These are phyloP conservation scores for Phrynocephalus versicolor DNA, from an alignment of 2,113 vertebrate species.

Conservation along the genomic window DNA sequence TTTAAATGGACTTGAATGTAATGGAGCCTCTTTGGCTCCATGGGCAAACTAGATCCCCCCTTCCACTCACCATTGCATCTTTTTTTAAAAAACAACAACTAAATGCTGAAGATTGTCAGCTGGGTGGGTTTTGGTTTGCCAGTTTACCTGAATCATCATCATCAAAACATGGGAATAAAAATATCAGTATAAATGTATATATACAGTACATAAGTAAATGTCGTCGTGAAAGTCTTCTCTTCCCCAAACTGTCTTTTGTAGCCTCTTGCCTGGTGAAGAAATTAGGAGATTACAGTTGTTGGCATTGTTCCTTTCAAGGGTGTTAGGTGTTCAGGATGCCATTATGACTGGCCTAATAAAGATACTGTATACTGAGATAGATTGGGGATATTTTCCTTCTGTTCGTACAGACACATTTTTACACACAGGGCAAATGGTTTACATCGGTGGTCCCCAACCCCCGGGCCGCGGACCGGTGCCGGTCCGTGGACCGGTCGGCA, in stretches of 20 bases:
- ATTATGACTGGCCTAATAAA: background rate
- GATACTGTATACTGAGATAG: background rate
- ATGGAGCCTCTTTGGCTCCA: slow-evolving; percentile 10
- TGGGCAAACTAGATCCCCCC: no score
- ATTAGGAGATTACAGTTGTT: background rate
- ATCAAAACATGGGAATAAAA: background rate
- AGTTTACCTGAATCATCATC: background rate
- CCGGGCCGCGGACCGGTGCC: no score
- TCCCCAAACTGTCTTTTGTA: no score
- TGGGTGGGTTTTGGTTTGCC: background rate
- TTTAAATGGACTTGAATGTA: slow-evolving; percentile 35
- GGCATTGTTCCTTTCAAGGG: no score
- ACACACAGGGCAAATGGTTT: no score
- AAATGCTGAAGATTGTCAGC: background rate
- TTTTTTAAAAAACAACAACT: slow-evolving; percentile 11
- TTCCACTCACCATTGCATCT: no score
- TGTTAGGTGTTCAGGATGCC: no score
- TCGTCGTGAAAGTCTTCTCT: background rate
- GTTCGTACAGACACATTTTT: background rate
- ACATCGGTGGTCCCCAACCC: no score
- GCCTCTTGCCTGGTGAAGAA: no score
- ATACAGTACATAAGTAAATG: background rate
- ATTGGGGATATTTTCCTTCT: background rate
- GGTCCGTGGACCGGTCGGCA: no score
- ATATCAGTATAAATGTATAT: background rate